Evolutionary conservation across 2,113 vertebrate species (phyloP), one percentile per base, ranked within the genome.

Genomic region (Calyptomena viridis): DNA sequence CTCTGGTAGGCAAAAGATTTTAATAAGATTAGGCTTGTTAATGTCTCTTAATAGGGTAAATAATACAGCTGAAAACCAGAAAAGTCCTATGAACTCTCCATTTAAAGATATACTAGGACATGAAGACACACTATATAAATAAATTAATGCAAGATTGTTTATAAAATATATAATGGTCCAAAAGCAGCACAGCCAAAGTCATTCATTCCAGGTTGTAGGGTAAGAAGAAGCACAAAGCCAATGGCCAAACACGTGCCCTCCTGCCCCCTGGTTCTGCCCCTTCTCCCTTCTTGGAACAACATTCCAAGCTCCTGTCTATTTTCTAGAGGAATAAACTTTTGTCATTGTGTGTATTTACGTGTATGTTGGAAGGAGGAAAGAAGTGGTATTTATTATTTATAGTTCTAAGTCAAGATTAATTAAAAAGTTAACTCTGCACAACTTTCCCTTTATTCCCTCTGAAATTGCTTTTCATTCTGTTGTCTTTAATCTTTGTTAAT

Each of bases 211-310:
- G 49, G 39, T 1, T 21, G 35, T 2, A 39, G 11, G n/a, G 5
- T 2, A 60, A 49, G 2, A 35, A 46, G 40, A 74, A 40, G 1
- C 8, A 66, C 1, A 15, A 84, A 23, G 5, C 8, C 19, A 56
- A 14, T 2, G 25, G 47, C 1, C 55, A 49, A 23, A 11, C 1
- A 1, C 0, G 1, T 4, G 8, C 4, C 39, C 49, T 81, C 27
- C 47, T 33, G 64, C 25, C 31, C 37, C 16, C 44, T 6, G 5
- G 3, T 24, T 27, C 47, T 17, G 7, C 14, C 7, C 2, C 14
- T 31, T 20, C 11, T 21, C 22, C 40, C 53, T 50, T 37, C 72
- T 16, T 25, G 20, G 8, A 59, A 22, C 9, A 25, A 28, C 0
- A 0, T 28, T 25, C 84, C 39, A 17, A 46, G 30, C 27, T 58